These are phyloP conservation scores for Enhydra lutris DNA, from an alignment of 2,113 vertebrate genomes.

Conservation along the genomic window DNA sequence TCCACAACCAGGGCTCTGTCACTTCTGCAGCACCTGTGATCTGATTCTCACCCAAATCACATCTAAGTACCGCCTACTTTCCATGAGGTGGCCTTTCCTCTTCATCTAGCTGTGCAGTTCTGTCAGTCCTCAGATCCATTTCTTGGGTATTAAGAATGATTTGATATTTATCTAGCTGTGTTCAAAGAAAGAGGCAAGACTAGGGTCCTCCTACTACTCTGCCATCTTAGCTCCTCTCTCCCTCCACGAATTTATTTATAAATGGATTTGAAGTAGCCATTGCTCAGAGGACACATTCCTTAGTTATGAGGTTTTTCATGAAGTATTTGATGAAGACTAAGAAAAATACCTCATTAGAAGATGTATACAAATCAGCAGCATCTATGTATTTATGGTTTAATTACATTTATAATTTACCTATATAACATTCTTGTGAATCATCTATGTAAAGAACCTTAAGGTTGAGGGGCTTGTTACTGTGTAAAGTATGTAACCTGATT, in stretches of 20 bases:
- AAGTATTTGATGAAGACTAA: neutral
- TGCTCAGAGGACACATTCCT: neutral
- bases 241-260: neutral
- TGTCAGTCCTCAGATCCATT: neutral
- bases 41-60: neutral
- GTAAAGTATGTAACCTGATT: neutral
- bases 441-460: neutral
- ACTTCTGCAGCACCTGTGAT: neutral
- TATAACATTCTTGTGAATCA: neutral
- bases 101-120: neutral
- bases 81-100: neutral
- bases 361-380: neutral
- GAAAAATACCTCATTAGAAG: neutral
- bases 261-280: neutral
- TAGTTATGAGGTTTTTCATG: neutral
- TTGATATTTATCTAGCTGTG: neutral
- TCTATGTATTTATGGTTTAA: neutral
- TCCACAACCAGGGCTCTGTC: neutral
- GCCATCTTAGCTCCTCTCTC: neutral
- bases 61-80: neutral
- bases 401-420: neutral
- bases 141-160: neutral
- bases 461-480: neutral
- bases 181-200: neutral
- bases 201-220: neutral